A percentile compares a stretch with the other conserved stretches of the same genome.
Conservation (phyloP, 2,113 vertebrate species). For the Melanerpes formicivorus region DNA sequence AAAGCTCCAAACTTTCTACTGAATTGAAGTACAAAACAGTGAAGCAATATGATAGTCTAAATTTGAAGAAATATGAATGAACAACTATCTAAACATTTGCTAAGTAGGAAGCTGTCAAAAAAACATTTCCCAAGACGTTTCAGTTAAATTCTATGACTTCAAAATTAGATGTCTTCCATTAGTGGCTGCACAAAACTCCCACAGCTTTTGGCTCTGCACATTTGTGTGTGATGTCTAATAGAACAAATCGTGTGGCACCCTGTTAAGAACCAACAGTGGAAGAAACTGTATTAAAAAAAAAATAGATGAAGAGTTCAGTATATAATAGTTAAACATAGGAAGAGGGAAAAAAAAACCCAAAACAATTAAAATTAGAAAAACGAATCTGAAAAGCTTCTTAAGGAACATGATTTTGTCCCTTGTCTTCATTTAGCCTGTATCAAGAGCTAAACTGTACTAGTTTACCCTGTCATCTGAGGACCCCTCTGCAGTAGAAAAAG, state of each 20-base stretch:
- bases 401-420: background rate
- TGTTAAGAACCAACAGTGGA: background rate
- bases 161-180: background rate
- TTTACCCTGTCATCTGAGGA: too few relatives aligned
- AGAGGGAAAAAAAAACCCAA: background rate
- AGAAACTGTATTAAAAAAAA: background rate
- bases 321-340: background rate
- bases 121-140: background rate
- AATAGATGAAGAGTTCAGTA: background rate
- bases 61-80: background rate
- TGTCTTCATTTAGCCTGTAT: too few relatives aligned
- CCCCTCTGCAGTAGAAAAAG: too few relatives aligned
- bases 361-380: background rate
- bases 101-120: background rate
- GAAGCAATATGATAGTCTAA: background rate
- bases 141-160: background rate
- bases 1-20: background rate
- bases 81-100: background rate
- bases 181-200: background rate
- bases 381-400: background rate
- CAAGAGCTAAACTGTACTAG: too few relatives aligned
- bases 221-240: background rate
- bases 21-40: background rate
- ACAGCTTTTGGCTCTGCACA: background rate
- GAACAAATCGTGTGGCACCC: background rate